These are phyloP conservation scores for Oxycera nigricornis DNA, from an alignment of 2,888 invertebrate genomes.

Conservation along the genomic window DNA sequence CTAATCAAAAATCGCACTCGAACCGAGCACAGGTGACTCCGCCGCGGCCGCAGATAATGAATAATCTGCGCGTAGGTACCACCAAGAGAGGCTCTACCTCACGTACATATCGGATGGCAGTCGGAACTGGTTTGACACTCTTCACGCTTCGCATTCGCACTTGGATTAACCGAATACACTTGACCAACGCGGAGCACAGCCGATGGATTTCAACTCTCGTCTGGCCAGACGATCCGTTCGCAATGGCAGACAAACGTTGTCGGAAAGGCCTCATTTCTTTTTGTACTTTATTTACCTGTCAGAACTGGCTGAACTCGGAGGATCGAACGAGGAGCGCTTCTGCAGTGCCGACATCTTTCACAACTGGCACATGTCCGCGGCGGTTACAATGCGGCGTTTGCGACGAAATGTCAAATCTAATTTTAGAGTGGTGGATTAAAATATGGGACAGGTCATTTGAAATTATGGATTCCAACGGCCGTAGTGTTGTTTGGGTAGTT, in stretches of 20 bases:
- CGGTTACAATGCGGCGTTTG: slow-evolving; percentile 26
- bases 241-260: not conserved
- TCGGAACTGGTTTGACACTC: slow-evolving; percentile 19
- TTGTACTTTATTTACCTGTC: slow-evolving; percentile 77
- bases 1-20: slow-evolving; percentile 17
- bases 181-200: not conserved
- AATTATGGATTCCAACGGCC: not conserved
- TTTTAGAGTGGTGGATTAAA: not conserved
- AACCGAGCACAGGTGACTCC: slow-evolving; percentile 19
- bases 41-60: not conserved
- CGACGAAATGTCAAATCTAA: not conserved
- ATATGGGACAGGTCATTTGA: not conserved
- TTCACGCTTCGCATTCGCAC: not conserved
- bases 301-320: slow-evolving; percentile 89
- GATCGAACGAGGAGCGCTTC: slow-evolving; percentile 73
- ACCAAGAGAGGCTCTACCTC: not conserved
- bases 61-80: not conserved
- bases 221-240: not conserved
- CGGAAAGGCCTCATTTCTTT: slow-evolving; percentile 12
- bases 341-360: slow-evolving; percentile 48
- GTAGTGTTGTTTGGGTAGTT: too few species aligned
- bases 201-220: not conserved
- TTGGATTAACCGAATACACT: not conserved
- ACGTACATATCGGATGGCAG: not conserved
- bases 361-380: not conserved